Evolutionary conservation across 2,113 vertebrate species (phyloP).

Genomic region (Pelobates fuscus): DNA sequence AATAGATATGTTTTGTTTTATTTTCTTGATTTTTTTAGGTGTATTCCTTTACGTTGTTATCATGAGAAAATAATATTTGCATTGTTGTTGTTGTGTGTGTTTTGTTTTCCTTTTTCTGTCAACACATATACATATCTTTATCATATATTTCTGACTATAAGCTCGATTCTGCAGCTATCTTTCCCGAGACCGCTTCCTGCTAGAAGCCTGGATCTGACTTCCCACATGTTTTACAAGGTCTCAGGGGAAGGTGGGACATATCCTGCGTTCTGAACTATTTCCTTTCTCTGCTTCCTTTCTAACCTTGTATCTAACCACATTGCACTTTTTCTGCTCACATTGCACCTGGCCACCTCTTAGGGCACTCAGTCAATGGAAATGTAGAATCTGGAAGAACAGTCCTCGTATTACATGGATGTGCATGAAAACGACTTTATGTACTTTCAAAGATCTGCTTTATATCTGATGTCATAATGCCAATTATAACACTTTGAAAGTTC

Average conservation of each 20-base stretch:
- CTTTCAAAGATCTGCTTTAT: constrained; percentile 17
- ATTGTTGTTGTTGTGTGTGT: too few species aligned
- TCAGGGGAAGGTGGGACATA: constrained; percentile 31
- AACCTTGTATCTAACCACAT: constrained; percentile 39
- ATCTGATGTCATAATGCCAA: constrained; percentile 44
- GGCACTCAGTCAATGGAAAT: constrained; percentile 20
- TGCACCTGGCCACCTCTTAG: constrained; percentile 40
- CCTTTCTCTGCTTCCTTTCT: constrained; percentile 34
- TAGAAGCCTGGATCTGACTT: constrained; percentile 33
- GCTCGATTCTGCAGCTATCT: constrained; percentile 12
- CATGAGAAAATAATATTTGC: too few species aligned
- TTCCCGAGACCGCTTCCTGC: constrained; percentile 45
- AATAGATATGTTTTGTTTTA: too few species aligned
- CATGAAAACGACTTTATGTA: background rate
- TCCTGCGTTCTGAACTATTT: constrained; percentile 45
- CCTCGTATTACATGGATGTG: constrained; percentile 9
- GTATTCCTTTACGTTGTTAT: too few species aligned
- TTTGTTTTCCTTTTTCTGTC: too few species aligned
- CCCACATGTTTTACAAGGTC: constrained; percentile 40
- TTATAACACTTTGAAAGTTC: constrained; percentile 27
- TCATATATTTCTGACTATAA: too few species aligned
- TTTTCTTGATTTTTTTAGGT: too few species aligned
- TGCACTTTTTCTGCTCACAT: constrained; percentile 13
- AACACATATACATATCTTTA: too few species aligned
- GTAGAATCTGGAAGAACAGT: constrained; percentile 9